These are phyloP conservation scores for Acanthochromis polyacanthus DNA, from an alignment of 2,113 vertebrate genomes.

Conservation along the genomic window DNA sequence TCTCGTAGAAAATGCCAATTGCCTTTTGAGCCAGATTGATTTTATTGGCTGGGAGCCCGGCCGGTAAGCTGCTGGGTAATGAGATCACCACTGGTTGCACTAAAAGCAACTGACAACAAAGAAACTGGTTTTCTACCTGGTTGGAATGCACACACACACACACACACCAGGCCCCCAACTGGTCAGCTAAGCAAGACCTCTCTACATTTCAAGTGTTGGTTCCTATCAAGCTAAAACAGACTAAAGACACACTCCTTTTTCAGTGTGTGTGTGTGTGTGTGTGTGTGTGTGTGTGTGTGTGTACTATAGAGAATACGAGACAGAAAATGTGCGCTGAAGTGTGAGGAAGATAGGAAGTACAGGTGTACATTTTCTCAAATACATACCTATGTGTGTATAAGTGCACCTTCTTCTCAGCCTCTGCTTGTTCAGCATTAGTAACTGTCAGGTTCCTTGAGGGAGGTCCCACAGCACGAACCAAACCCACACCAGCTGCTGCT, in stretches of 20 bases:
- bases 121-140: slow-evolving; percentile 60
- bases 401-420: slow-evolving; percentile 25
- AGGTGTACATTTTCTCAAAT: neutral
- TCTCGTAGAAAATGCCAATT: slow-evolving; percentile 49
- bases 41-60: slow-evolving; percentile 43
- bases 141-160: slow-evolving; percentile 12
- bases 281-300: slow-evolving; percentile 1
- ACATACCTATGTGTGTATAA: neutral
- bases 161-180: neutral
- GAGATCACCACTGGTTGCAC: slow-evolving; percentile 49
- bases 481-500: slow-evolving; percentile 69
- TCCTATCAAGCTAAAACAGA: slow-evolving; percentile 40
- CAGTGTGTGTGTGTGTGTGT: slow-evolving; percentile 4
- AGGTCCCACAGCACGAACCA: slow-evolving; percentile 56
- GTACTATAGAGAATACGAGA: slow-evolving; percentile 1
- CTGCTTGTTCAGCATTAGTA: slow-evolving; percentile 72
- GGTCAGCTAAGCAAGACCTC: slow-evolving; percentile 26
- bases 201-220: slow-evolving; percentile 38
- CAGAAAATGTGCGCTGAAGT: slow-evolving; percentile 9
- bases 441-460: slow-evolving; percentile 62
- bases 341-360: neutral
- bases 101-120: slow-evolving; percentile 71
- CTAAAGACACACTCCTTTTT: neutral
- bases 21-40: slow-evolving; percentile 58
- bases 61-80: slow-evolving; percentile 59